phyloP scores from a whole-genome alignment of 2,113 vertebrate genomes.

The Nycticryphes semicollaris region DNA sequence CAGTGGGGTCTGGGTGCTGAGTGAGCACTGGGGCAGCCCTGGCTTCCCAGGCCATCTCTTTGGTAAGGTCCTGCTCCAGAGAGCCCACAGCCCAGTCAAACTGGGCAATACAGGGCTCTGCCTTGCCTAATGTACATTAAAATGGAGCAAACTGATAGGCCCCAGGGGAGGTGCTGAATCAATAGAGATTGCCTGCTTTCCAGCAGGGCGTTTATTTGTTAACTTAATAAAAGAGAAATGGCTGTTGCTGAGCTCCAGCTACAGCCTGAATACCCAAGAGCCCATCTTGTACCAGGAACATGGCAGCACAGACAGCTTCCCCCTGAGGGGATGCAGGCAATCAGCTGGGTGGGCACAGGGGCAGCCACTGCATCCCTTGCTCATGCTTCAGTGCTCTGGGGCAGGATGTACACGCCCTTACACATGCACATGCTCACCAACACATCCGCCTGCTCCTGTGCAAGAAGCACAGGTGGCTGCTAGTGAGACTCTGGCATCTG shows the following conservation, averaged over 20 bases:
- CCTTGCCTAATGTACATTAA: slow-evolving; percentile 28
- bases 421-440: neutral
- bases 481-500: neutral
- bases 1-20: neutral
- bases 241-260: neutral
- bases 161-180: slow-evolving; percentile 17
- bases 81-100: neutral
- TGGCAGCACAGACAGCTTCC: neutral
- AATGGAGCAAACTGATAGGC: slow-evolving; percentile 22
- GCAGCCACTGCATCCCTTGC: neutral
- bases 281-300: neutral
- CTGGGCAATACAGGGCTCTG: neutral
- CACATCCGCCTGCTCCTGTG: fast-evolving
- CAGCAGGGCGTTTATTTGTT: slow-evolving; percentile 12
- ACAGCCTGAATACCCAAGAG: neutral
- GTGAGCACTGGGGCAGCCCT: neutral
- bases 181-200: neutral
- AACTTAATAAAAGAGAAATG: neutral
- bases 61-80: neutral
- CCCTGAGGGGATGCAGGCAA: neutral
- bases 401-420: neutral
- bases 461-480: fast-evolving
- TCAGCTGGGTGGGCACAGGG: neutral
- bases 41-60: neutral
- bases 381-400: neutral